Base-by-base conservation (phyloP, 2,113 vertebrate genomes). In the Heterocephalus glaber region DNA sequence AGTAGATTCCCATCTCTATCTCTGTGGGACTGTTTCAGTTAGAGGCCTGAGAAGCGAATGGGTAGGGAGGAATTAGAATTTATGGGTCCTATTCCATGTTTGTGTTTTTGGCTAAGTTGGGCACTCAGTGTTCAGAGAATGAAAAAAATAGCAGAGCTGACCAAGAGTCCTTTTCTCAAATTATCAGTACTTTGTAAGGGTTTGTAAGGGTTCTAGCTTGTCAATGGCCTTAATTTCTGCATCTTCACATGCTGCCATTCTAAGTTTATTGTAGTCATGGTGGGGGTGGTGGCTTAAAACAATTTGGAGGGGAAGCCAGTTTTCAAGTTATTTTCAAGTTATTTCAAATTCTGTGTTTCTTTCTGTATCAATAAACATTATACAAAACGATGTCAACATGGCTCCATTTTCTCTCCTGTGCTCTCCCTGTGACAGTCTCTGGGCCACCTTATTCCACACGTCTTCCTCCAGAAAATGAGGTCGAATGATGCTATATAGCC, bases 281-380 rank as follows among this genome's bases (percentile, higher is more conserved):
- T 3, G 2, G 20, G 5, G 66, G 4, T 6, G 3, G 12, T 11
- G 26, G 41, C 5, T 52, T 44, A 66, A 94, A 68, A 63, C 1
- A 68, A 13, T 26, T 85, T 38, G n/a, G 10, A 41, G 26, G 13
- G 33, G 20, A 5, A 90, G 7, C 66, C 41, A 28, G 47, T 61
- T 77, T 93, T 87, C 44, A 79, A 86, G 61, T 49, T 4, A 92
- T 92, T 96, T 92, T 74, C 89, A n/a, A n/a, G n/a, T n/a, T n/a
- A n/a, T n/a, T 90, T 92, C 61, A 97, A 93, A 88, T 52, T 92
- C 72, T 79, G 24, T 88, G 20, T 93, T 95, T 44, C 86, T 89
- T 89, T 35, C 76, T 84, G 22, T 58, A 41, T 88, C 66, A 93
- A 92, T 88, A 96, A 94, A 94, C 68, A 72, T 33, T 77, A 63